phyloP scores from a whole-genome alignment of 2,113 vertebrate genomes.

The Scomber scombrus region DNA sequence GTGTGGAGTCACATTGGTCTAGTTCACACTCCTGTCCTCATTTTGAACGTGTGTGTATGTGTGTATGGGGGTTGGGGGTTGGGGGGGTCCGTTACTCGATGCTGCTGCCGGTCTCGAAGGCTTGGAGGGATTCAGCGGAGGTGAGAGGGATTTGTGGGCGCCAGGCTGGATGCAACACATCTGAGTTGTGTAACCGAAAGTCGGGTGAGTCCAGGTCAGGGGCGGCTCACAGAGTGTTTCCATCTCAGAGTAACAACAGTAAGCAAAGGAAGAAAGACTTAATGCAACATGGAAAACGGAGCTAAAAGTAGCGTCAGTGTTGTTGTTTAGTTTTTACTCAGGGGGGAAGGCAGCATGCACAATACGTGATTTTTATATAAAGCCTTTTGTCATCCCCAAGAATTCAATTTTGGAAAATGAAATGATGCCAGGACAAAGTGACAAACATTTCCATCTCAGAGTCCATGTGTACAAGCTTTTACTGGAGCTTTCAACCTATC shows the following conservation, averaged over 20 bases:
- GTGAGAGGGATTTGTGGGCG: conserved; percentile 62
- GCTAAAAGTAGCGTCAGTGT: too few species aligned
- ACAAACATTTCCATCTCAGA: too few species aligned
- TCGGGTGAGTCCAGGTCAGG: conserved; percentile 35
- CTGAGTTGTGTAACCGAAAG: conserved; percentile 40
- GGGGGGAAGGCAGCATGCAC: too few species aligned
- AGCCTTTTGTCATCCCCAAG: too few species aligned
- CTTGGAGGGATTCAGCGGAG: conserved; percentile 43
- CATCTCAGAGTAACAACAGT: neutral
- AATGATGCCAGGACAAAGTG: too few species aligned
- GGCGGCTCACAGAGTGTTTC: neutral
- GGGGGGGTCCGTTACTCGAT: conserved; percentile 2
- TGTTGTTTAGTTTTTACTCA: too few species aligned
- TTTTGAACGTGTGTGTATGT: conserved; percentile 7
- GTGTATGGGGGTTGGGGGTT: neutral
- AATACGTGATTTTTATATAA: too few species aligned
- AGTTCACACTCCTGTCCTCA: conserved; percentile 17
- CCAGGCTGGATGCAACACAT: conserved; percentile 59
- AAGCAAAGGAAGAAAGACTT: neutral
- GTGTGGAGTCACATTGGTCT: neutral
- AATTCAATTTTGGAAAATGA: too few species aligned
- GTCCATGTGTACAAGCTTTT: too few species aligned
- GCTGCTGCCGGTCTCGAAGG: conserved; percentile 6
- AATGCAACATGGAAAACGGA: neutral
- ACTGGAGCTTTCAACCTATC: too few species aligned